Percentiles rank a stretch among this genome's conserved stretches.
phyloP scores from a whole-genome alignment of 2,113 vertebrate species.

The Saguinus imperator region DNA sequence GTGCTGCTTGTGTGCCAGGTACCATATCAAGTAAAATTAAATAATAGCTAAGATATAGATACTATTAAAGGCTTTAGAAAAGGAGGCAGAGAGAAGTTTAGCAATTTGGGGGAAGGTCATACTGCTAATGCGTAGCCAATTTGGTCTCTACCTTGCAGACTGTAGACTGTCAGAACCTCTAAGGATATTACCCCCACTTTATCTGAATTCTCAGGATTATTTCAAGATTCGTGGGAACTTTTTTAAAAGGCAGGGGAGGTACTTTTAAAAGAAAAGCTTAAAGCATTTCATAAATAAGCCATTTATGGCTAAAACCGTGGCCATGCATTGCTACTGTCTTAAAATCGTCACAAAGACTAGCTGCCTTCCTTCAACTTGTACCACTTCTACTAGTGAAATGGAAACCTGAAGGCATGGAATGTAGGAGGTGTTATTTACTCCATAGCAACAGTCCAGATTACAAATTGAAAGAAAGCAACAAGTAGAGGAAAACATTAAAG shows the following conservation, averaged over 20 bases:
- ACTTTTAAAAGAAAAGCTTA: not conserved
- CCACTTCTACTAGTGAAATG: not conserved
- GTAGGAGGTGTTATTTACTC: not conserved
- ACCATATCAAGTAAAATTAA: not conserved
- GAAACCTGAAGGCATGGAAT: not conserved
- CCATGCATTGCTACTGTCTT: fast-evolving
- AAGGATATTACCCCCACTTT: not conserved
- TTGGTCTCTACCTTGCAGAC: not conserved
- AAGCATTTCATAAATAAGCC: not conserved
- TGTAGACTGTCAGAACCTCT: not conserved
- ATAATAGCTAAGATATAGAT: not conserved
- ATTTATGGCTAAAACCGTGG: not conserved
- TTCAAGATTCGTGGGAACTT: not conserved
- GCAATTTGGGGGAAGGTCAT: not conserved
- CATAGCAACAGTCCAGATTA: not conserved
- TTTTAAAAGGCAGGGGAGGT: fast-evolving
- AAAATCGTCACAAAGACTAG: not conserved
- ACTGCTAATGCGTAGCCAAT: not conserved
- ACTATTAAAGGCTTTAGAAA: not conserved
- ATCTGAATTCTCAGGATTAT: not conserved
- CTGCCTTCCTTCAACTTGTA: not conserved
- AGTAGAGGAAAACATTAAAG: not conserved
- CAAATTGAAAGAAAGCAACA: not conserved
- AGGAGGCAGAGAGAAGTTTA: not conserved
- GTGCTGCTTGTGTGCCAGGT: not conserved